These are phyloP conservation scores for Minunthozetes semirufus DNA, from an alignment of 2,888 invertebrate species.

Conservation along the genomic window DNA sequence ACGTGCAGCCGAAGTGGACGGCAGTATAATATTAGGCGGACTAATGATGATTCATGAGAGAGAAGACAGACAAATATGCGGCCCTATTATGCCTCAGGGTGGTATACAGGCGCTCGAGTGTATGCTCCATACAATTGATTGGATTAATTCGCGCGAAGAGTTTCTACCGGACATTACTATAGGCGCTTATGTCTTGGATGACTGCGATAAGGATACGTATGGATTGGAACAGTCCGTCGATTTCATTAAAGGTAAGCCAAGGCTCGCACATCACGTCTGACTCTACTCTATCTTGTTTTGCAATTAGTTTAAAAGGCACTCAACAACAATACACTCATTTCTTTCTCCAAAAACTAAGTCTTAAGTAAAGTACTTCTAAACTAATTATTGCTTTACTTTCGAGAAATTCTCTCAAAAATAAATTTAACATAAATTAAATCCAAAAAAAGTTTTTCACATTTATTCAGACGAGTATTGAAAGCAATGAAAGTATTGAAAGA, in stretches of 20 bases:
- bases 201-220: constrained; percentile 92
- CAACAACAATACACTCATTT: not conserved
- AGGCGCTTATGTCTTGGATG: constrained; percentile 83
- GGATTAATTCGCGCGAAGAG: constrained; percentile 59
- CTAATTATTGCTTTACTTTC: not conserved
- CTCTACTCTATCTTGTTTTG: not conserved
- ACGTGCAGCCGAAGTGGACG: constrained; percentile 76
- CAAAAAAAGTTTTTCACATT: too few species aligned
- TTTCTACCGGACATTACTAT: constrained; percentile 69
- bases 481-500: too few species aligned
- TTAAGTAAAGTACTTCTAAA: not conserved
- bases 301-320: not conserved
- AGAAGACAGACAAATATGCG: constrained; percentile 77
- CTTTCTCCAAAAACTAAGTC: not conserved
- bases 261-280: not conserved
- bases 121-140: constrained; percentile 83
- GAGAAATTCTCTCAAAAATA: too few species aligned
- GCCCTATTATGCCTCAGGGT: constrained; percentile 89
- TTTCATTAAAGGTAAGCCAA: constrained; percentile 80
- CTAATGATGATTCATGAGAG: constrained; percentile 93
- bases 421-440: too few species aligned
- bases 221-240: constrained; percentile 92
- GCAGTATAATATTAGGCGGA: constrained; percentile 79
- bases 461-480: too few species aligned
- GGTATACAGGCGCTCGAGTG: constrained; percentile 70